Percentiles rank a stretch among this genome's conserved stretches.
Evolutionary conservation across 2,797 vertebrate species (phyloP).

Genomic region (Chanos chanos): DNA sequence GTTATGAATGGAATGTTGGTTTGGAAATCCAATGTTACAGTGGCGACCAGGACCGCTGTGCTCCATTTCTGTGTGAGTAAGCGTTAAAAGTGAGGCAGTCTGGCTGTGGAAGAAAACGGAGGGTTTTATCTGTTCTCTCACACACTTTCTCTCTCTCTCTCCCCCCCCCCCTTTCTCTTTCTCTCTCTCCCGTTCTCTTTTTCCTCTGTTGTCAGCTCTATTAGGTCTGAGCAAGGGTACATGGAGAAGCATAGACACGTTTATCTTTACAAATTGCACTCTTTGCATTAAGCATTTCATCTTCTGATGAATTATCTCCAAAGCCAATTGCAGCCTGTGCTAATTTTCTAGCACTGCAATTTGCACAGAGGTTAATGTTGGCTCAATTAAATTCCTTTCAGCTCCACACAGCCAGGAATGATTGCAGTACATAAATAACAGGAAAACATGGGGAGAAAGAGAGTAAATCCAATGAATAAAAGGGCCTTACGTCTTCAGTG

Average conservation of each 20-base stretch:
- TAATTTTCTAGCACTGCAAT: slow-evolving; percentile 35
- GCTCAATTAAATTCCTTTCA: slow-evolving; percentile 42
- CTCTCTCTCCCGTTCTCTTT: slow-evolving; percentile 25
- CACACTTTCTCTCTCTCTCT: slow-evolving; percentile 22
- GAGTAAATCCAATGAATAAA: slow-evolving; percentile 17
- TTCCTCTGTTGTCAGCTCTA: slow-evolving; percentile 49
- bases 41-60: too few species aligned
- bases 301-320: slow-evolving; percentile 50
- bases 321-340: slow-evolving; percentile 39
- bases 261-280: slow-evolving; percentile 50
- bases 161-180: slow-evolving; percentile 18
- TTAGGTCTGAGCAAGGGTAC: slow-evolving; percentile 42
- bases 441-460: not conserved
- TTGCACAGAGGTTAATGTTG: slow-evolving; percentile 35
- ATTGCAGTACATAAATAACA: slow-evolving; percentile 14
- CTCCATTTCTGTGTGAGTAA: too few species aligned
- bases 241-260: slow-evolving; percentile 37
- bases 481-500: too few species aligned
- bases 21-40: too few species aligned
- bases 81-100: slow-evolving; percentile 8
- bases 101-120: slow-evolving; percentile 21
- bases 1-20: too few species aligned
- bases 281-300: slow-evolving; percentile 49
- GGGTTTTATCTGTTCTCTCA: slow-evolving; percentile 43
- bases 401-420: not conserved